Conservation (phyloP, 1,140 invertebrate genomes). For the Achatina immaculata region DNA sequence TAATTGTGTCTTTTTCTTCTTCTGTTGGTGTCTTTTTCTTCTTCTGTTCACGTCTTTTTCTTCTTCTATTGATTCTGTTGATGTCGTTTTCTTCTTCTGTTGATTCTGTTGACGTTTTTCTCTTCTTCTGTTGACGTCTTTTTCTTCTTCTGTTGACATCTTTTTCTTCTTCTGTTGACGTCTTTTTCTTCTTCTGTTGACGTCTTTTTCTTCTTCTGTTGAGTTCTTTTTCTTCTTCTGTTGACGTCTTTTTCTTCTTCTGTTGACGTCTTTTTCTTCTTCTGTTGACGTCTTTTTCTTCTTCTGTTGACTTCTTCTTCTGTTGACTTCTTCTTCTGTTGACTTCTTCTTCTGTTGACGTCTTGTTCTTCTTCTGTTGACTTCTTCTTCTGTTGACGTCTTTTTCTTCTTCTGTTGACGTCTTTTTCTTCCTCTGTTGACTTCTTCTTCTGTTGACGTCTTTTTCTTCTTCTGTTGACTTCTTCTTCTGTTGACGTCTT, state of each 20-base stretch:
- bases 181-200: neutral
- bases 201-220: neutral
- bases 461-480: no score
- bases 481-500: no score
- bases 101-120: neutral
- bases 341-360: neutral
- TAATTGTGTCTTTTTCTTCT: neutral
- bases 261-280: no score
- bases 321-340: no score
- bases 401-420: no score
- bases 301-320: no score
- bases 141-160: neutral
- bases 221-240: neutral
- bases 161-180: neutral
- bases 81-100: neutral
- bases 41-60: neutral
- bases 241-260: no score
- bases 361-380: neutral
- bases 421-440: no score
- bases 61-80: neutral
- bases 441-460: no score
- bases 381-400: neutral
- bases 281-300: no score
- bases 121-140: neutral
- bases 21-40: neutral